Evolutionary conservation across 2,113 vertebrate species (phyloP).

Genomic region (Crotalus tigris): DNA sequence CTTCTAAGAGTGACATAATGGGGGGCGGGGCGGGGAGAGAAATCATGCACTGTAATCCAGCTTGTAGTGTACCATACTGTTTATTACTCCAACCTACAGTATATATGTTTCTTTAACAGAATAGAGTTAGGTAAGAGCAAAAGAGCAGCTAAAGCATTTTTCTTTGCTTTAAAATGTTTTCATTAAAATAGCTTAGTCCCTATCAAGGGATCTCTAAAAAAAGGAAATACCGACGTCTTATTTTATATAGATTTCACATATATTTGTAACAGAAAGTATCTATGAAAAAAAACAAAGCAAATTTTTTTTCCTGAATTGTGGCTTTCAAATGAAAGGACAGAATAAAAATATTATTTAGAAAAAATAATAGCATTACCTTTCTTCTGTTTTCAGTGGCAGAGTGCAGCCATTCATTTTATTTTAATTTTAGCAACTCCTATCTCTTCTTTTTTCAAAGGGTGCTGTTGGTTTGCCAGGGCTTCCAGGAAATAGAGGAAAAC

Average conservation of each 20-base stretch:
- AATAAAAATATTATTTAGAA: neutral
- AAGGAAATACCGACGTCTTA: neutral
- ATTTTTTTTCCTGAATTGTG: neutral
- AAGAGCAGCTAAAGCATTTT: neutral
- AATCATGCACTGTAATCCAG: neutral
- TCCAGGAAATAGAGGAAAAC: constrained; percentile 85
- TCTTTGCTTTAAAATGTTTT: neutral
- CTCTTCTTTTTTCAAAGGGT: constrained; percentile 73
- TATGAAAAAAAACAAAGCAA: neutral
- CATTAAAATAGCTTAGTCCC: neutral
- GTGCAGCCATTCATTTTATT: neutral
- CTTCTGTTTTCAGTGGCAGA: constrained; percentile 19
- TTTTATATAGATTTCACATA: neutral
- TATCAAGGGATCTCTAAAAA: neutral
- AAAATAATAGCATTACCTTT: neutral
- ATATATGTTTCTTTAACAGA: neutral
- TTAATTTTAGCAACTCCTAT: neutral
- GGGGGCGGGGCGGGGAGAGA: neutral
- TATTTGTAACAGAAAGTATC: neutral
- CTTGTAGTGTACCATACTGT: neutral
- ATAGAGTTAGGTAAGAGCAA: neutral
- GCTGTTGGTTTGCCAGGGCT: constrained; percentile 80
- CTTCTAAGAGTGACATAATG: too few species aligned
- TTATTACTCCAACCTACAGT: neutral
- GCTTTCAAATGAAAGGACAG: neutral